Base-by-base conservation (phyloP, 2,797 vertebrate species). In the Psittacula derbiana region DNA sequence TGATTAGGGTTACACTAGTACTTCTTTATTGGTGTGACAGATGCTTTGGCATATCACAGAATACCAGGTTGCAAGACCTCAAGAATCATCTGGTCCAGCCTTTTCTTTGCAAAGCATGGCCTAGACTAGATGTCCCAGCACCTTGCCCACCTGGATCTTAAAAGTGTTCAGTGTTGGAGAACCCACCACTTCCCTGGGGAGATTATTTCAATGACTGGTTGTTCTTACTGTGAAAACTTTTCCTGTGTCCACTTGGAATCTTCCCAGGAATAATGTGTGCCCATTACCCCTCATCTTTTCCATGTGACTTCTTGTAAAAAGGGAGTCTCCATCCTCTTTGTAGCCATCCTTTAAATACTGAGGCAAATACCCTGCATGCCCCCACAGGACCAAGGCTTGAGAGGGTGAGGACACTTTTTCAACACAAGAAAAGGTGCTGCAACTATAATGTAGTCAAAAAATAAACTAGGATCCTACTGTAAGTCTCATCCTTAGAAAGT, bases 1-100 rank as follows among this genome's bases (percentile, higher is more conserved):
- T 13, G 0, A 4, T 60, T 41, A 7, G 16, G 16, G 2, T 38
- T 36, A 5, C 8, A 2, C 7, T 19, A 33, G 5, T 16, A 8
- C 67, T 78, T 72, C 19, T 12, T 40, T 65, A 31, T n/a, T 31
- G 36, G 3, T 40, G 5, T 46, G 52, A 28, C 55, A 58, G 12
- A 4, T 31, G 28, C 16, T 19, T 83, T 52, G 23, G 16, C 17
- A 12, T 67, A 36, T 58, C 55, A 8, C 21, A 36, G 21, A 58
- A 15, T 58, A 24, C 55, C 55, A 58, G 21, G 15, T 33, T 33
- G 55, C 21, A 33, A 57, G n/a, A 33, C 21, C 55, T 57, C 55
- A 24, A 33, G 55, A 24, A 33, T 57, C 55, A 57, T 57, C 55
- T 33, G n/a, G 20, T 57, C n/a, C 55, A 57, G 24, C 55, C 55